Evolutionary conservation across 2,888 invertebrate genomes (phyloP).

Genomic region (Sinopyrophorus schimmeli): DNA sequence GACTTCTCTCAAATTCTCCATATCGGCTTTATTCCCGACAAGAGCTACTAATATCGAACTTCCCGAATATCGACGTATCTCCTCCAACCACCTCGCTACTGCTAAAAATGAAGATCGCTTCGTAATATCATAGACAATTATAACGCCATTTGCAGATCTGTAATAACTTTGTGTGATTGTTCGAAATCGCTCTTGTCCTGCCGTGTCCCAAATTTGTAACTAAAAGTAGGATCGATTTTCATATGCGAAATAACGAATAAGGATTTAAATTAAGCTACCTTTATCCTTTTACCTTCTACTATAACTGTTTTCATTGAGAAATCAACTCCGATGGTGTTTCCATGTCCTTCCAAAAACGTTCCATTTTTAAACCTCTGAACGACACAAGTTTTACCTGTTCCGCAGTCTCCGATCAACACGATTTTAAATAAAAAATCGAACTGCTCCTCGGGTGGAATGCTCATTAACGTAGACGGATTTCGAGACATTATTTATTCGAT

Average conservation of each 20-base stretch:
- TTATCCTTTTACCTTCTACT: conserved; percentile 92
- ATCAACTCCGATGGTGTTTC: conserved; percentile 96
- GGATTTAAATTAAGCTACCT: conserved; percentile 62
- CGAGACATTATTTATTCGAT: conserved; percentile 62
- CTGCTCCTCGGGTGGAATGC: conserved; percentile 72
- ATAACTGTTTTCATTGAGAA: conserved; percentile 97
- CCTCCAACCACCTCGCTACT: conserved; percentile 94
- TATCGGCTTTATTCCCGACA: conserved; percentile 91
- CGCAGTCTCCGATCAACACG: conserved; percentile 89
- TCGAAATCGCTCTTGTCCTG: conserved; percentile 94
- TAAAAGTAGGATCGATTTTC: conserved; percentile 46
- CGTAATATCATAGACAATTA: conserved; percentile 96
- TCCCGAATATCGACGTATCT: conserved; percentile 91
- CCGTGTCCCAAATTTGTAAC: conserved; percentile 97
- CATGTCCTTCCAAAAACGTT: conserved; percentile 92
- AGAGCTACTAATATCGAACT: conserved; percentile 87
- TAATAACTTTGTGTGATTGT: conserved; percentile 98
- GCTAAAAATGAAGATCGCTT: conserved; percentile 89
- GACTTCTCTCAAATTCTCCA: conserved; percentile 79
- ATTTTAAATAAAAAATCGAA: conserved; percentile 97
- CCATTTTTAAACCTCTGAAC: conserved; percentile 96
- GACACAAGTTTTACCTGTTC: conserved; percentile 91
- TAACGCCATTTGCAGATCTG: conserved; percentile 94
- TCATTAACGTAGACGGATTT: conserved; percentile 77
- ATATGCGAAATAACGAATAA: not conserved